These are phyloP conservation scores for Anhinga anhinga DNA, from an alignment of 2,113 vertebrate genomes.

Conservation along the genomic window DNA sequence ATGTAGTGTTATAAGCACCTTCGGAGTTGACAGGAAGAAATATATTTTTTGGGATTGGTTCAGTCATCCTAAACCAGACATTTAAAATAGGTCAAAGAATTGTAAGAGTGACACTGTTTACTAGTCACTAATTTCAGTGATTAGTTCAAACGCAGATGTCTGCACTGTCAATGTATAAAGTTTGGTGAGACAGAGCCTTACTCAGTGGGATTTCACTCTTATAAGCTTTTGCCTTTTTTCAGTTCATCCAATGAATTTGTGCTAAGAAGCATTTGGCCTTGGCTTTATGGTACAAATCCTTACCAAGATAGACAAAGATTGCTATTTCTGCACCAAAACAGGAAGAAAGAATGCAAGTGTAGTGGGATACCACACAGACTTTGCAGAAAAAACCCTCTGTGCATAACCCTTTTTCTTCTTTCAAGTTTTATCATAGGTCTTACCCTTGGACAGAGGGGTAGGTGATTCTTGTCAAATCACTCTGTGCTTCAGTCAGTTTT, in stretches of 20 bases:
- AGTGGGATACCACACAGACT: fast-evolving
- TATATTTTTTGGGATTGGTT: background rate
- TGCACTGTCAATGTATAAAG: background rate
- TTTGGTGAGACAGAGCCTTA: background rate
- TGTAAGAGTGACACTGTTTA: background rate
- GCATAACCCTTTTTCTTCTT: background rate
- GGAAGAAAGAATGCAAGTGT: background rate
- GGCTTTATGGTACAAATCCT: background rate
- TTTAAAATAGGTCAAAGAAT: background rate
- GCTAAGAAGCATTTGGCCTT: background rate
- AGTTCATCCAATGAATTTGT: background rate
- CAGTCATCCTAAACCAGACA: background rate
- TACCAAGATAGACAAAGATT: background rate
- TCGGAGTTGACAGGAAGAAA: background rate
- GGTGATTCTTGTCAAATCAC: background rate
- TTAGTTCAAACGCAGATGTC: background rate
- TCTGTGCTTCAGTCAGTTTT: background rate
- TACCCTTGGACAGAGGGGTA: background rate
- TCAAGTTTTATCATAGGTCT: background rate
- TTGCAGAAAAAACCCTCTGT: background rate
- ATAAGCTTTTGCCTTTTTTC: background rate
- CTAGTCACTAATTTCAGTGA: background rate
- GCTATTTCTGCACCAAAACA: background rate
- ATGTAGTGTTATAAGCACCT: background rate
- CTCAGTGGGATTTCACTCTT: background rate